Conservation (phyloP, 2,113 vertebrate genomes). For the Charadrius vociferus region DNA sequence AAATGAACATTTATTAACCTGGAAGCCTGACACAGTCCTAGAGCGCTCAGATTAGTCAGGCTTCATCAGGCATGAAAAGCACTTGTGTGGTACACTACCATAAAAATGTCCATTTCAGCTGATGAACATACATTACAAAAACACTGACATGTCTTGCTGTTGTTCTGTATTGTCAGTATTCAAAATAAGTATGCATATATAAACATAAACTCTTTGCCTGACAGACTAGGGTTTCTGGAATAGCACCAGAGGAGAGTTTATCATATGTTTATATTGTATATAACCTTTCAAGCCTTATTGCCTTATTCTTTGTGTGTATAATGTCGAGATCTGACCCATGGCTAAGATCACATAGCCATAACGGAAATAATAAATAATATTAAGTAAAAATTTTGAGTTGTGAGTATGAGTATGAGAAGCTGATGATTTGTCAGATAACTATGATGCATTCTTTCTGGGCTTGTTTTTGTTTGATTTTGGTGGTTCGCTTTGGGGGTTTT, state of each 20-base stretch:
- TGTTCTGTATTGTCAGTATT: background rate
- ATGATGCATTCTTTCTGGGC: fast-evolving
- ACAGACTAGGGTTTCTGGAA: background rate
- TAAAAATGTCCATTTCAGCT: background rate
- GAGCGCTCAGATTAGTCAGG: background rate
- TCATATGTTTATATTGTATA: background rate
- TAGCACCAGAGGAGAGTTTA: background rate
- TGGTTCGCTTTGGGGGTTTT: background rate
- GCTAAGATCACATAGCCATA: background rate
- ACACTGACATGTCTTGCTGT: background rate
- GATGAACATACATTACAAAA: background rate
- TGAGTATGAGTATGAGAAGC: background rate
- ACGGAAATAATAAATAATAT: background rate
- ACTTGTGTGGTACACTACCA: background rate
- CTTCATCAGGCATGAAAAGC: background rate
- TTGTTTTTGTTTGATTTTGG: background rate
- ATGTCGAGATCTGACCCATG: background rate
- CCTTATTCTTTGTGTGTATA: background rate
- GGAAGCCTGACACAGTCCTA: background rate
- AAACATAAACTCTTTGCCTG: background rate
- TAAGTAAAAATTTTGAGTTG: background rate
- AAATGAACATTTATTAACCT: background rate
- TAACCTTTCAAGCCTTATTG: background rate
- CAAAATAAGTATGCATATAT: background rate
- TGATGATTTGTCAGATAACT: background rate